Conservation (phyloP, 2,888 invertebrate species). For the Fissipunctia ypsillon region DNA sequence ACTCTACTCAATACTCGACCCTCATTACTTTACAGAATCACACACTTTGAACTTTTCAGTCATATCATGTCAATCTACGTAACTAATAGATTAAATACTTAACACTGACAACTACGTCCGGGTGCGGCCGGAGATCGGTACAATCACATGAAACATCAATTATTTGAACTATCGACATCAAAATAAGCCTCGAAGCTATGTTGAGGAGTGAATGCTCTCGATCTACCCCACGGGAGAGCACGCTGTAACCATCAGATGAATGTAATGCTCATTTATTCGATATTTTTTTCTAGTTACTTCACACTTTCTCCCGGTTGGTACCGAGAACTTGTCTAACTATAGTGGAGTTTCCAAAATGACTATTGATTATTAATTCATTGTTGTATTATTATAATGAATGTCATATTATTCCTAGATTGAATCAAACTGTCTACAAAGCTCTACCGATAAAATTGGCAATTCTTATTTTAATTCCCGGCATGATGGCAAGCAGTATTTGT, state of each 20-base stretch:
- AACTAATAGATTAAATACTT: slow-evolving; percentile 66
- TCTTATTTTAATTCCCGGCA: slow-evolving; percentile 21
- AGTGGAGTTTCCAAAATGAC: slow-evolving; percentile 32
- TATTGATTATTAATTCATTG: slow-evolving; percentile 47
- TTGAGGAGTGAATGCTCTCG: slow-evolving; percentile 2
- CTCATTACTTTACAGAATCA: slow-evolving; percentile 71
- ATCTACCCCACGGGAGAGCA: slow-evolving; percentile 7
- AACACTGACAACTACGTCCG: slow-evolving; percentile 50
- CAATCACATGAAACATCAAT: slow-evolving; percentile 65
- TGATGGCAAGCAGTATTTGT: slow-evolving; percentile 27
- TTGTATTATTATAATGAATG: slow-evolving; percentile 38
- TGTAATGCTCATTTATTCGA: neutral
- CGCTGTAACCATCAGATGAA: neutral
- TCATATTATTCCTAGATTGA: slow-evolving; percentile 13
- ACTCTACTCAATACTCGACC: slow-evolving; percentile 71
- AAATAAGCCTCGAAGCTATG: slow-evolving; percentile 30
- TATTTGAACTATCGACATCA: slow-evolving; percentile 67
- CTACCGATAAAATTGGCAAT: slow-evolving; percentile 35
- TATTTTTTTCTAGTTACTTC: neutral
- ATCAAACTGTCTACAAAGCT: slow-evolving; percentile 42
- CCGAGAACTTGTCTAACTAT: slow-evolving; percentile 25
- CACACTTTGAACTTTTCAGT: slow-evolving; percentile 83
- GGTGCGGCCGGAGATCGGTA: slow-evolving; percentile 53
- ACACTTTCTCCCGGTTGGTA: slow-evolving; percentile 17
- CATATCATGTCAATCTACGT: slow-evolving; percentile 72